phyloP scores from a whole-genome alignment of 2,113 vertebrate species.

The Smithornis capensis region DNA sequence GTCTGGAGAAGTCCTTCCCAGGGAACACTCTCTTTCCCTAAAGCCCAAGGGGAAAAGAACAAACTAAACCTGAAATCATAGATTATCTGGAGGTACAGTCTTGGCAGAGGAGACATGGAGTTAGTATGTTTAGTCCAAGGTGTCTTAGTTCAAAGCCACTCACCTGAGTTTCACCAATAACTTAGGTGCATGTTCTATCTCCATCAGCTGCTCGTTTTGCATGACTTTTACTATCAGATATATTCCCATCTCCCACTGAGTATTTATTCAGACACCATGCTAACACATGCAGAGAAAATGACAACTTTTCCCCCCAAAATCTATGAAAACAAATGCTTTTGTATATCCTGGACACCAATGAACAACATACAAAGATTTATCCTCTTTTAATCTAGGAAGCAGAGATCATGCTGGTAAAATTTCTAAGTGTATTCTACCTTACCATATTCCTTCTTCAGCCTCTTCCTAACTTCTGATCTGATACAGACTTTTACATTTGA shows the following conservation, averaged over 20 bases:
- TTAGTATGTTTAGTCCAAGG: not conserved
- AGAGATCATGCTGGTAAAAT: not conserved
- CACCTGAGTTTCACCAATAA: not conserved
- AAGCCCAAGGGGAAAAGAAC: not conserved
- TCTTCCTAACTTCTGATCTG: not conserved
- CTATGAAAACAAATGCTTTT: not conserved
- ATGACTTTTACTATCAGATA: not conserved
- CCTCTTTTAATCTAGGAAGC: not conserved
- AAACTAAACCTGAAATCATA: accelerated
- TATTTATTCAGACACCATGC: not conserved
- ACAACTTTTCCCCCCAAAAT: not conserved
- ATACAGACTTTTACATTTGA: not conserved
- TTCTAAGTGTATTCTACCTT: not conserved
- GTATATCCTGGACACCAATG: not conserved
- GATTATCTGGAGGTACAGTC: not conserved
- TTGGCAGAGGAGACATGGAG: not conserved
- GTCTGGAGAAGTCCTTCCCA: not conserved
- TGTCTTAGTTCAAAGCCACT: not conserved
- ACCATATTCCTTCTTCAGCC: not conserved
- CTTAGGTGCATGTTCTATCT: not conserved
- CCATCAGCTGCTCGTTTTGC: not conserved
- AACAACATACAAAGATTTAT: not conserved
- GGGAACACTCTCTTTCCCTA: not conserved
- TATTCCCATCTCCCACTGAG: not conserved
- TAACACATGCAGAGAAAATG: not conserved